Evolutionary conservation across 2,888 invertebrate species (phyloP), one percentile per base, ranked within the genome.

Genomic region (Erebia palarica): DNA sequence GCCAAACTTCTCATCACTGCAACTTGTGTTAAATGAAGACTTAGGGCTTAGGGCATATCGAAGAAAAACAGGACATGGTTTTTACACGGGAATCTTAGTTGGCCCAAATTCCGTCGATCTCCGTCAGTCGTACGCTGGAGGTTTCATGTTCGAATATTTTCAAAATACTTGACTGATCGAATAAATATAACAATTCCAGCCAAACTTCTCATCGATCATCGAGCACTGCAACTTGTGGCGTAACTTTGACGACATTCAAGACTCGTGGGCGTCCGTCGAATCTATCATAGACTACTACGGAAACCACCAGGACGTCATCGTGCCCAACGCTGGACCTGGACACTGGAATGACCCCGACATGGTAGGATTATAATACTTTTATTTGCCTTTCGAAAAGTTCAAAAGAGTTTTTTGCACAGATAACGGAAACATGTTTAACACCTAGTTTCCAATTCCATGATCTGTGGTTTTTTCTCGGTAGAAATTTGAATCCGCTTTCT

Each of bases 291-390:
- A 98, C 93, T 98, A 98, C 91, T 99, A 98, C 90, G 98, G 98
- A 75, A 97, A 98, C 86, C 97, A 98, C 92, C 98, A 98, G 88
- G 98, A 98, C 85, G 93, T 94, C 53, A 97, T 99, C 81, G 96
- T 97, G 73, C 96, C 97, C 51, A 97, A 97, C 86, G 98, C 98
- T 44, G 98, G 98, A 4, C 99, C 99, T 2, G 99, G 99, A 11
- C 97, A 98, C 81, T 99, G 98, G 97, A 99, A 99, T 89, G 99
- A 99, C 92, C 99, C 99, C 36, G 99, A 99, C 84, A 99, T 99
- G 99, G 97, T 98, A 79, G 80, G 78, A 16, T 57, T 36, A 27
- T 18, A 3, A 36, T 58, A 27, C 51, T 49, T 70, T 67, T 16
- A 51, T 18, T 9, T 44, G 55, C 53, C 5, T 49, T 14, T 14